These are phyloP conservation scores for Dasysyrphus tricinctus DNA, from an alignment of 2,888 invertebrate genomes.

Conservation along the genomic window DNA sequence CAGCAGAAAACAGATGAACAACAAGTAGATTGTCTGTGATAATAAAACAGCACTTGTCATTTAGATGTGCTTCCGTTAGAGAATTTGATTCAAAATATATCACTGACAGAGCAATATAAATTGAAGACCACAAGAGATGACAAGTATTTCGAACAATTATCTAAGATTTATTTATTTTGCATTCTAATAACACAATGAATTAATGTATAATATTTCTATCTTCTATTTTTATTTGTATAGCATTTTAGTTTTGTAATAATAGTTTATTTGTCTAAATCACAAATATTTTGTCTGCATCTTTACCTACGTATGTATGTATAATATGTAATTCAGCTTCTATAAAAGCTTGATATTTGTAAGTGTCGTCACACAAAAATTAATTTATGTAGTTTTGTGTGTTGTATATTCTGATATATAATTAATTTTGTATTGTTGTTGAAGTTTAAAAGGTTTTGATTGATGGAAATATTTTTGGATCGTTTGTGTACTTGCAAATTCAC, in stretches of 20 bases:
- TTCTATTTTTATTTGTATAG: slow-evolving; percentile 53
- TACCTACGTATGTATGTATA: slow-evolving; percentile 32
- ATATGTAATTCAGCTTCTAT: slow-evolving; percentile 64
- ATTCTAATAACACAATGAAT: slow-evolving; percentile 57
- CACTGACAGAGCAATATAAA: slow-evolving; percentile 61
- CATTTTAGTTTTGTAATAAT: slow-evolving; percentile 45
- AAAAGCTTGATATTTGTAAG: slow-evolving; percentile 74
- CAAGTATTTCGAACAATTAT: slow-evolving; percentile 51
- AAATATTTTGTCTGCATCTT: slow-evolving; percentile 53
- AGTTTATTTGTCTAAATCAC: slow-evolving; percentile 73
- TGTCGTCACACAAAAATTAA: not conserved
- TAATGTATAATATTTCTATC: slow-evolving; percentile 45
- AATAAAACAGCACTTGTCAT: not conserved
- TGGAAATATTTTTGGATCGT: not conserved
- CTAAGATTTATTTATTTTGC: slow-evolving; percentile 58
- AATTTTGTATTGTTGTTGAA: not conserved
- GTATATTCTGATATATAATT: slow-evolving; percentile 1
- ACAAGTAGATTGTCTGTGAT: not conserved
- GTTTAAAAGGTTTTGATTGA: not conserved
- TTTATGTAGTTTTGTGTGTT: not conserved
- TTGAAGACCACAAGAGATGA: slow-evolving; percentile 52
- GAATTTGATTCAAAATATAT: slow-evolving; percentile 47
- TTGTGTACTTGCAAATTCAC: too few species aligned
- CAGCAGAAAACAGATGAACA: slow-evolving; percentile 36
- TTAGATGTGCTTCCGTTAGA: slow-evolving; percentile 14